Percentiles rank a stretch among this genome's conserved stretches.
Evolutionary conservation across 2,888 invertebrate genomes (phyloP).

Genomic region (Eilema sororculum): DNA sequence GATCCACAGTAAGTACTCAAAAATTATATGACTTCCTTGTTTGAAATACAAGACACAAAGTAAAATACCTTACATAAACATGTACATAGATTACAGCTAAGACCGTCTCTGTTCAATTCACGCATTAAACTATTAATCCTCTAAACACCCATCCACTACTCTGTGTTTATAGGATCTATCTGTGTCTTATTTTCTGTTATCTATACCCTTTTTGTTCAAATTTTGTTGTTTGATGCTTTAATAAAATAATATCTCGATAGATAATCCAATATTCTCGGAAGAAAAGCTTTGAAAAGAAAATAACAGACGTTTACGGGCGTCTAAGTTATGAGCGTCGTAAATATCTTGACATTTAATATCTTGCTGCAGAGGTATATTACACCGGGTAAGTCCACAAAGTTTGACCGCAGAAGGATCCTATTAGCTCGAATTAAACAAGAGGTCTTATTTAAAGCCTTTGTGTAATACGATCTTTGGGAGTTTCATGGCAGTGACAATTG

Average conservation of each 20-base stretch:
- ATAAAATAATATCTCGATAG: not conserved
- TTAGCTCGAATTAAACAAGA: slow-evolving; percentile 12
- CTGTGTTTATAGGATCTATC: not conserved
- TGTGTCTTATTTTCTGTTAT: not conserved
- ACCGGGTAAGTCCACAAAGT: slow-evolving; percentile 1
- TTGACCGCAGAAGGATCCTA: slow-evolving; percentile 3
- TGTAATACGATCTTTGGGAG: slow-evolving; percentile 13
- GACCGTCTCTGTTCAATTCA: not conserved
- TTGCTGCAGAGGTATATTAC: slow-evolving; percentile 9
- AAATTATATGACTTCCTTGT: no score
- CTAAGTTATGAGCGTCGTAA: slow-evolving; percentile 5
- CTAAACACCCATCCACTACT: not conserved
- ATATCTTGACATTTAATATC: slow-evolving; percentile 15
- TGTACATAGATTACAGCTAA: not conserved
- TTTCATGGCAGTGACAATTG: not conserved
- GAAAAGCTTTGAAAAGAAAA: slow-evolving; percentile 5
- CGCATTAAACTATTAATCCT: not conserved
- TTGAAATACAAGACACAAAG: no score
- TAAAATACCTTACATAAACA: not conserved
- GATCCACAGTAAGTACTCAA: no score
- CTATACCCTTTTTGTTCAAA: not conserved
- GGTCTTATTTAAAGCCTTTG: slow-evolving; percentile 15
- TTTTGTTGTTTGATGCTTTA: not conserved
- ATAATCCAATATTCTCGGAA: not conserved
- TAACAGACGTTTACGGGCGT: not conserved